These are phyloP conservation scores for Mesitornis unicolor DNA, from an alignment of 2,113 vertebrate species.

Conservation along the genomic window DNA sequence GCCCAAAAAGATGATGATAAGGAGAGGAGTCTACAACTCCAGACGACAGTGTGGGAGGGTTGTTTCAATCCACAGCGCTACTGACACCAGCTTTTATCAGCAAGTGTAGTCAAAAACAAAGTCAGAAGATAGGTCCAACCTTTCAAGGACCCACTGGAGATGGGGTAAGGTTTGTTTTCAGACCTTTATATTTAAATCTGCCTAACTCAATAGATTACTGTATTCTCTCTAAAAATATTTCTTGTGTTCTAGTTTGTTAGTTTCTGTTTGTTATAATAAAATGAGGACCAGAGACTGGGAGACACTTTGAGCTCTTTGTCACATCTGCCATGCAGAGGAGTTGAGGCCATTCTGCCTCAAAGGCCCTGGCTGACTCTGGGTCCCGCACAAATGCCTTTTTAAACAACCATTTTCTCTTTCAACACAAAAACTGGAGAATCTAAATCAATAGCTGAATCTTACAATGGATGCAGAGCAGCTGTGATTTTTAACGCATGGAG, in stretches of 20 bases:
- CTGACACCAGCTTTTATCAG: not conserved
- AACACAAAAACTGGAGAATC: conserved; percentile 2
- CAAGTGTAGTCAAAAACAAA: not conserved
- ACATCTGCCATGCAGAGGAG: not conserved
- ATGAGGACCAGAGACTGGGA: not conserved
- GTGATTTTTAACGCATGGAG: not conserved
- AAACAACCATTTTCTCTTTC: conserved; percentile 30
- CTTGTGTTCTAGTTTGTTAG: not conserved
- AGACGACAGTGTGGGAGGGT: accelerated
- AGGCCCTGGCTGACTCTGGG: not conserved
- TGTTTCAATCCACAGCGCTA: not conserved
- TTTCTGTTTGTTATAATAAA: not conserved
- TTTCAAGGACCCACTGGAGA: not conserved
- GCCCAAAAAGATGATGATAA: not conserved
- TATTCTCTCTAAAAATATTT: not conserved
- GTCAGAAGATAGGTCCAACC: not conserved
- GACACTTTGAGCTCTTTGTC: not conserved
- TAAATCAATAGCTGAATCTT: conserved; percentile 19
- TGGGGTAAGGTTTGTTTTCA: not conserved
- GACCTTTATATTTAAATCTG: not conserved
- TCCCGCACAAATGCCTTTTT: conserved; percentile 7
- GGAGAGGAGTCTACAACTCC: not conserved
- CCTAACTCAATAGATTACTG: not conserved
- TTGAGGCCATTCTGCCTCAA: not conserved
- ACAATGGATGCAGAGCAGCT: conserved; percentile 23